Evolutionary conservation across 2,797 vertebrate species (phyloP).

Genomic region (Hypotaenidia philippensis): DNA sequence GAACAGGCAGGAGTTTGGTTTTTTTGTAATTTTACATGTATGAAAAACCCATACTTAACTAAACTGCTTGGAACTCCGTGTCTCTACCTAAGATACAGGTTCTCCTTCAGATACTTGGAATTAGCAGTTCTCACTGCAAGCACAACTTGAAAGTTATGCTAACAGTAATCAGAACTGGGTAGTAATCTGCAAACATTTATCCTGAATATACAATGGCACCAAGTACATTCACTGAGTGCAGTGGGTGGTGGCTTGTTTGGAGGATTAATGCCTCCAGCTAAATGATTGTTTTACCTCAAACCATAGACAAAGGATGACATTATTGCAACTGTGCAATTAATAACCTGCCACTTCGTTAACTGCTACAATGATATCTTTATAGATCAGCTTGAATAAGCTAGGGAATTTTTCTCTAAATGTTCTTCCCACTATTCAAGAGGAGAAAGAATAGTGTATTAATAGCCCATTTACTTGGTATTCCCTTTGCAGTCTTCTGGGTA

Average conservation of each 20-base stretch:
- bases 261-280: not conserved
- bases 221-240: not conserved
- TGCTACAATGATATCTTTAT: not conserved
- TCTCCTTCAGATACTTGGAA: constrained; percentile 7
- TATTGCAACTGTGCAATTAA: not conserved
- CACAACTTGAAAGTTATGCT: constrained; percentile 45
- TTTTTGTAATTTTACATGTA: not conserved
- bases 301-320: not conserved
- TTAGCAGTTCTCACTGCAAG: not conserved
- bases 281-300: not conserved
- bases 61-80: not conserved
- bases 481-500: not conserved
- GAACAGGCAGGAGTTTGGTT: not conserved
- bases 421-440: not conserved
- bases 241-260: not conserved
- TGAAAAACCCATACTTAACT: not conserved
- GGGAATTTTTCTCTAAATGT: not conserved
- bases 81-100: not conserved
- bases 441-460: not conserved
- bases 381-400: not conserved
- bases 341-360: not conserved
- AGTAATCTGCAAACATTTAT: constrained; percentile 44
- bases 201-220: not conserved
- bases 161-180: constrained; percentile 28
- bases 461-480: not conserved